A percentile compares a stretch with the other conserved stretches of the same genome.
These are phyloP conservation scores for Augochlorella aurata DNA, from an alignment of 2,888 invertebrate species.

Conservation along the genomic window DNA sequence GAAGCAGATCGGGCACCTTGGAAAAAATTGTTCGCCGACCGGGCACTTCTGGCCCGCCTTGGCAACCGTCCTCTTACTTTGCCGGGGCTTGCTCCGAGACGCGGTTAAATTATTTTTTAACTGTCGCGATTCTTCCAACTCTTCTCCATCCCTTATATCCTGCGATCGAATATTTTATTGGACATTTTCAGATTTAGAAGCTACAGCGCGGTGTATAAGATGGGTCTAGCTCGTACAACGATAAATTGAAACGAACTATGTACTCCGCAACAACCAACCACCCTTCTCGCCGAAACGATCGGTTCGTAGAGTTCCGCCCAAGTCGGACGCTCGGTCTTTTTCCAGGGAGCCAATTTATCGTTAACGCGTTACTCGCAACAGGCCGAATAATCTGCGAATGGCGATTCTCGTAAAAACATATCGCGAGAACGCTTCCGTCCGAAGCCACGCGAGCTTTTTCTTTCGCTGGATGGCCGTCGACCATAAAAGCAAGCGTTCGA, in stretches of 20 bases:
- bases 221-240: neutral
- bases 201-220: neutral
- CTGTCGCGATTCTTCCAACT: neutral
- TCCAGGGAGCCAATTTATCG: conserved; percentile 5
- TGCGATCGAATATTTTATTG: too few species aligned
- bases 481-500: conserved; percentile 34
- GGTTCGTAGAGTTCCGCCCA: neutral
- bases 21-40: conserved; percentile 13
- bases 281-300: neutral
- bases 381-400: conserved; percentile 19
- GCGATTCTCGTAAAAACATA: conserved; percentile 1
- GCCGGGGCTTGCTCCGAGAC: neutral
- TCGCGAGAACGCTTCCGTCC: conserved; percentile 10
- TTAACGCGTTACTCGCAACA: neutral
- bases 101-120: conserved; percentile 4
- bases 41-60: neutral
- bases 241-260: neutral
- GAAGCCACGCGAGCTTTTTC: neutral
- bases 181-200: too few species aligned
- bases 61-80: neutral
- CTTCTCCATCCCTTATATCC: neutral
- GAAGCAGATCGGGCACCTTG: neutral
- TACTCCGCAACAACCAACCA: neutral
- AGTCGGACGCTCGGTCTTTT: neutral
- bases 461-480: neutral